Conservation (phyloP, 2,888 invertebrate species). For the Anagyrus pseudococci region DNA sequence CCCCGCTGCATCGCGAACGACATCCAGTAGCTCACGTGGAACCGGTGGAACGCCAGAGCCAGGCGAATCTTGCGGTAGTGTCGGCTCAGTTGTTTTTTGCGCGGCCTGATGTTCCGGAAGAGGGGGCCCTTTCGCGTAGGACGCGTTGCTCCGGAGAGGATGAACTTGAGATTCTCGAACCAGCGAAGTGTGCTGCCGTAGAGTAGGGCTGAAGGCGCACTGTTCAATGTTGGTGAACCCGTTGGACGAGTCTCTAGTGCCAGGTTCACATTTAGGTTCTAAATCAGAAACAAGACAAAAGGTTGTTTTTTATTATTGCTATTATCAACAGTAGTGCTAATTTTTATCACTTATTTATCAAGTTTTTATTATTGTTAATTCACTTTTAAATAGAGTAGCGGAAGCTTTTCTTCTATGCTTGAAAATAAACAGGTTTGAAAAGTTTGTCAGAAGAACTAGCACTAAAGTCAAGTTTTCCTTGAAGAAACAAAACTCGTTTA, state of each 20-base stretch:
- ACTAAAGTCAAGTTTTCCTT: too few species aligned
- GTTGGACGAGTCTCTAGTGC: conserved; percentile 77
- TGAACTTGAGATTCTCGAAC: conserved; percentile 94
- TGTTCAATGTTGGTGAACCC: conserved; percentile 59
- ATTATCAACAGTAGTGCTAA: too few species aligned
- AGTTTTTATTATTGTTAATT: neutral
- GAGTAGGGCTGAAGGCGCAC: conserved; percentile 75
- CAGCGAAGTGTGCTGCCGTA: conserved; percentile 95
- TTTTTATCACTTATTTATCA: too few species aligned
- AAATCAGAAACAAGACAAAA: conserved; percentile 46
- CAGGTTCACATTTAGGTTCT: conserved; percentile 80
- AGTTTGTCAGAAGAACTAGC: too few species aligned
- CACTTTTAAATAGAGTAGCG: neutral
- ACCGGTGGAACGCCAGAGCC: conserved; percentile 84
- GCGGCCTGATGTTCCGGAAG: conserved; percentile 83
- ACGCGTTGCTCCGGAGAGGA: conserved; percentile 89
- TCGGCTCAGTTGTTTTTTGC: conserved; percentile 90
- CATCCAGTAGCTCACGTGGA: conserved; percentile 96
- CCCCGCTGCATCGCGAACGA: conserved; percentile 95
- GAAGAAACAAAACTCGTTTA: too few species aligned
- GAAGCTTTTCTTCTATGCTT: too few species aligned
- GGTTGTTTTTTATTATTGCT: too few species aligned
- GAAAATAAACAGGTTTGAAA: too few species aligned
- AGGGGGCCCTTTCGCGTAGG: conserved; percentile 91
- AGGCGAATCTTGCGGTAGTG: conserved; percentile 90